Evolutionary conservation across 2,888 invertebrate genomes (phyloP).

Genomic region (Merodon equestris): DNA sequence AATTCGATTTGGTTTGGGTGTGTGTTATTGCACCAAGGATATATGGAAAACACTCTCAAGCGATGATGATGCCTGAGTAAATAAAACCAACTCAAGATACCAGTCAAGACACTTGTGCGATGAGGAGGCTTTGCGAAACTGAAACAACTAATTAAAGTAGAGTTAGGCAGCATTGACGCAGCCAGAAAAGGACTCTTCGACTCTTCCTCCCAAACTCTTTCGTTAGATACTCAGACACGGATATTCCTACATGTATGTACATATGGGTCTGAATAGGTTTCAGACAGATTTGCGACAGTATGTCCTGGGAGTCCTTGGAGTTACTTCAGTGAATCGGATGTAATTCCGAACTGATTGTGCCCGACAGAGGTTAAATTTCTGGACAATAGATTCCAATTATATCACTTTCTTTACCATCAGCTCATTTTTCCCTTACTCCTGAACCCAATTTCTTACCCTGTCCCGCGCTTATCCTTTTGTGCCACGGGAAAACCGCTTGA

Average conservation of each 20-base stretch:
- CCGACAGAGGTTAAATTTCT: conserved; percentile 63
- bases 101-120: conserved; percentile 28
- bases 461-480: conserved; percentile 47
- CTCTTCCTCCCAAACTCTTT: too few species aligned
- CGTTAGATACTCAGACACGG: too few species aligned
- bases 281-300: conserved; percentile 31
- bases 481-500: not conserved
- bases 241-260: too few species aligned
- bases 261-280: conserved; percentile 9
- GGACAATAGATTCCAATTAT: conserved; percentile 67
- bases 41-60: conserved; percentile 43
- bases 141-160: conserved; percentile 67
- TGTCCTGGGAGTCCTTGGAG: conserved; percentile 43
- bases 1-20: too few species aligned
- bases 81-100: conserved; percentile 47
- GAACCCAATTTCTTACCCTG: conserved; percentile 11
- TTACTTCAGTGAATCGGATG: conserved; percentile 59
- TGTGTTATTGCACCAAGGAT: conserved; percentile 61
- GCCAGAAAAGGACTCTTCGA: conserved; percentile 30
- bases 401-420: conserved; percentile 57
- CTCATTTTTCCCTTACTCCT: conserved; percentile 11
- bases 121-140: conserved; percentile 52
- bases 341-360: conserved; percentile 62
- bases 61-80: conserved; percentile 54
- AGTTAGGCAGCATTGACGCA: conserved; percentile 53